phyloP scores from a whole-genome alignment of 2,113 vertebrate species.

The Pterocles orientalis region DNA sequence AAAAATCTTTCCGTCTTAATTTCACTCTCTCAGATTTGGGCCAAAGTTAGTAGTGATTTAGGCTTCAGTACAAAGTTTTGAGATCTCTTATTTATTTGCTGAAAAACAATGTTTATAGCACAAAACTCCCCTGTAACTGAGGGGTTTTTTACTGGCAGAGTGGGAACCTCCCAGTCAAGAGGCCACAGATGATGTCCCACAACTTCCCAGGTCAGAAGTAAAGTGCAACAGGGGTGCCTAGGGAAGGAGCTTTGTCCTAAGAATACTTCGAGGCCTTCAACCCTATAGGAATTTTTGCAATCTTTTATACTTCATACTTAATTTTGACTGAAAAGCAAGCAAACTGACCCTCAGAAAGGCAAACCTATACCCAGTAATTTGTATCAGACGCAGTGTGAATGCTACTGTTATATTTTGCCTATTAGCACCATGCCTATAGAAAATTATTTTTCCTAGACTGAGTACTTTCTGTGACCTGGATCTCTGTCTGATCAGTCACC shows the following conservation, averaged over 20 bases:
- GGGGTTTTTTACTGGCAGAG: background rate
- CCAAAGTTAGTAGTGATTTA: background rate
- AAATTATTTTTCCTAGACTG: background rate
- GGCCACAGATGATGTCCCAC: background rate
- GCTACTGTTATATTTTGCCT: background rate
- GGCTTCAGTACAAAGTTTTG: background rate
- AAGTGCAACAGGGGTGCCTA: background rate
- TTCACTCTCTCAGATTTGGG: background rate
- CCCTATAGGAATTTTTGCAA: background rate
- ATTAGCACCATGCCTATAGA: background rate
- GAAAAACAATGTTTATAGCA: background rate
- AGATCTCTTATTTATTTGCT: background rate
- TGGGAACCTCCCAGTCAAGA: background rate
- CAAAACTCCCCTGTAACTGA: background rate
- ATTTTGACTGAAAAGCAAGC: background rate
- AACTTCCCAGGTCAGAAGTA: background rate
- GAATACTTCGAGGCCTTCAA: background rate
- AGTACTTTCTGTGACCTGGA: background rate
- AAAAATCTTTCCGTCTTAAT: background rate
- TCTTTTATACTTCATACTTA: background rate
- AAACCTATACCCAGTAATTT: background rate
- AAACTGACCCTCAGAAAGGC: background rate
- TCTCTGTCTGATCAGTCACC: background rate
- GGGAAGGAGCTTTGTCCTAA: background rate
- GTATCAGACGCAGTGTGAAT: background rate